These are phyloP conservation scores for Danaus plexippus DNA, from an alignment of 1,140 invertebrate species.

Conservation along the genomic window DNA sequence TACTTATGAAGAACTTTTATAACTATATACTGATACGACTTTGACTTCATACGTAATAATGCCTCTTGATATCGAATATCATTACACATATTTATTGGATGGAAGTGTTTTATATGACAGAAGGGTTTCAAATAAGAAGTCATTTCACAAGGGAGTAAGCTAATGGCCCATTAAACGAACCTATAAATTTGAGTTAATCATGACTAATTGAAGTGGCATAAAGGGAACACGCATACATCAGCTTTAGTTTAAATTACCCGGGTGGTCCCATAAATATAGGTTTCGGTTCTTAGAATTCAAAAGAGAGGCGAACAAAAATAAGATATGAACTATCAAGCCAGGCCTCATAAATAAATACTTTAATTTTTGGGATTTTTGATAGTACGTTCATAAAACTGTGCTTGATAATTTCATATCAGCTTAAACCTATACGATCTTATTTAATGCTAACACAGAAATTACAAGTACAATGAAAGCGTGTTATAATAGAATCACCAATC, in stretches of 20 bases:
- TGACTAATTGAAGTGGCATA: constrained; percentile 63
- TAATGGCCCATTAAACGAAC: constrained; percentile 65
- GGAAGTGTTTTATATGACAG: constrained; percentile 58
- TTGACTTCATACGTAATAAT: too few species aligned
- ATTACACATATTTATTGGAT: constrained; percentile 42
- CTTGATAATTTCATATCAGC: too few species aligned
- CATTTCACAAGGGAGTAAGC: constrained; percentile 54
- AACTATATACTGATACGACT: too few species aligned
- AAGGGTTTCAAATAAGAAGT: constrained; percentile 52
- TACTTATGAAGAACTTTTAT: too few species aligned
- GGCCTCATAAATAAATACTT: too few species aligned
- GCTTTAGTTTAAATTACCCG: constrained; percentile 37
- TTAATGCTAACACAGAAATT: not conserved
- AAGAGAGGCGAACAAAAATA: constrained; percentile 45
- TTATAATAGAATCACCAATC: constrained; percentile 51
- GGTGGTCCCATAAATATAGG: constrained; percentile 49
- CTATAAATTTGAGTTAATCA: constrained; percentile 67
- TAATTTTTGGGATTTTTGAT: too few species aligned
- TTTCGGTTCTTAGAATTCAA: constrained; percentile 39
- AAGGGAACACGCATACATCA: constrained; percentile 37
- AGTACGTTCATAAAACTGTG: too few species aligned
- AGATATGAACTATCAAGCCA: constrained; percentile 30
- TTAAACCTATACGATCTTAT: too few species aligned
- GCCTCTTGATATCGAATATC: constrained; percentile 39
- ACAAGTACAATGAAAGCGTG: constrained; percentile 21